Conservation (phyloP, 2,113 vertebrate genomes). For the Ochotona princeps region DNA sequence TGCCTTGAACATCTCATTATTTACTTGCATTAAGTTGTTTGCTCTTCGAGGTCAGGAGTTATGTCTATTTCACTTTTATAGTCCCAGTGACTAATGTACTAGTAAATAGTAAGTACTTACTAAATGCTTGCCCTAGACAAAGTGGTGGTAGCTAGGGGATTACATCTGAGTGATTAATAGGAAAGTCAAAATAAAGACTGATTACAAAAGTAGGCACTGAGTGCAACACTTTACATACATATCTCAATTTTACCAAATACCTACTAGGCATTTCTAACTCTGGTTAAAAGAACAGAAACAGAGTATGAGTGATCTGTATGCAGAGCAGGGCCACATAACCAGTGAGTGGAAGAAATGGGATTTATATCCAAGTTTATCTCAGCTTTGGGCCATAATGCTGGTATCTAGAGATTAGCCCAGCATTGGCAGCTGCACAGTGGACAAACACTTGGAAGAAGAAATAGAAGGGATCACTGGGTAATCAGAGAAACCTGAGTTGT, state of each 20-base stretch:
- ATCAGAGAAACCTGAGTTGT: not conserved
- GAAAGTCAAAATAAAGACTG: not conserved
- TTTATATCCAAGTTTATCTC: slow-evolving; percentile 33
- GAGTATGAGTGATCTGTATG: not conserved
- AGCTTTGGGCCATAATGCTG: not conserved
- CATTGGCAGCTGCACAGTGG: not conserved
- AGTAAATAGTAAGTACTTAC: not conserved
- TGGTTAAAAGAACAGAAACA: not conserved
- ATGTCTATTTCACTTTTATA: not conserved
- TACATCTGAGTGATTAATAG: not conserved
- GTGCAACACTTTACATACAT: not conserved
- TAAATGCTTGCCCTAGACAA: not conserved
- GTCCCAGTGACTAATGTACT: not conserved
- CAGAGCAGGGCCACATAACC: not conserved
- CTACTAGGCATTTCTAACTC: not conserved
- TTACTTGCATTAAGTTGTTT: not conserved
- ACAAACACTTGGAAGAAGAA: not conserved
- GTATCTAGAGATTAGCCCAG: not conserved
- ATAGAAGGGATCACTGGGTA: not conserved
- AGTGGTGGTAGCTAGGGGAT: not conserved
- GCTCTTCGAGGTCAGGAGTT: not conserved
- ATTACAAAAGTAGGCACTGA: not conserved
- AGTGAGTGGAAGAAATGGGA: not conserved
- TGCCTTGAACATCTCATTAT: not conserved
- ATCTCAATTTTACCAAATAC: not conserved